These are phyloP conservation scores for Boloria selene DNA, from an alignment of 2,888 invertebrate genomes.

Conservation along the genomic window DNA sequence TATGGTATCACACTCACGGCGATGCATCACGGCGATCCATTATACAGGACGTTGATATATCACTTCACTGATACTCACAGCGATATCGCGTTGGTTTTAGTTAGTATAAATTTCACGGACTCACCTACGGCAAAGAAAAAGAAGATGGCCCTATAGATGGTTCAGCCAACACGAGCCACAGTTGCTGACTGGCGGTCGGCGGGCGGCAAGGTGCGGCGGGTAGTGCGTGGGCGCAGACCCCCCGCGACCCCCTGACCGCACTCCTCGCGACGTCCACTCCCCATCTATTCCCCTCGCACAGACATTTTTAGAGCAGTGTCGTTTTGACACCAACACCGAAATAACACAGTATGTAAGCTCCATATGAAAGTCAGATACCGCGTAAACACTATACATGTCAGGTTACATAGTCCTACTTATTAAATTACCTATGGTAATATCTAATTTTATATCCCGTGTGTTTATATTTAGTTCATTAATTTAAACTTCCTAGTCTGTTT, in stretches of 20 bases:
- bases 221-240: slow-evolving; percentile 67
- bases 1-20: slow-evolving; percentile 45
- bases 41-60: slow-evolving; percentile 54
- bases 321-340: slow-evolving; percentile 81
- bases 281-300: slow-evolving; percentile 52
- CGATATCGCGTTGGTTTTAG: slow-evolving; percentile 32
- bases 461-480: background rate
- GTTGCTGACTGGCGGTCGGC: slow-evolving; percentile 78
- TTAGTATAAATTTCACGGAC: slow-evolving; percentile 58
- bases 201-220: slow-evolving; percentile 79
- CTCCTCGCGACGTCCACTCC: slow-evolving; percentile 45
- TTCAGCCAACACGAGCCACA: slow-evolving; percentile 85
- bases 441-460: background rate
- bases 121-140: slow-evolving; percentile 78
- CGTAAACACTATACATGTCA: slow-evolving; percentile 52
- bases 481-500: too few species aligned
- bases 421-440: background rate
- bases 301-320: slow-evolving; percentile 80
- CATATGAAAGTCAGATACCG: slow-evolving; percentile 59
- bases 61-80: slow-evolving; percentile 72
- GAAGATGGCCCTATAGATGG: slow-evolving; percentile 82
- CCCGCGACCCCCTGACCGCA: slow-evolving; percentile 44
- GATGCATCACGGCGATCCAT: slow-evolving; percentile 53
- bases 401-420: slow-evolving; percentile 11
- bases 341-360: slow-evolving; percentile 72